Base-by-base conservation (phyloP, 2,888 invertebrate species). In the Agrochola litura region DNA sequence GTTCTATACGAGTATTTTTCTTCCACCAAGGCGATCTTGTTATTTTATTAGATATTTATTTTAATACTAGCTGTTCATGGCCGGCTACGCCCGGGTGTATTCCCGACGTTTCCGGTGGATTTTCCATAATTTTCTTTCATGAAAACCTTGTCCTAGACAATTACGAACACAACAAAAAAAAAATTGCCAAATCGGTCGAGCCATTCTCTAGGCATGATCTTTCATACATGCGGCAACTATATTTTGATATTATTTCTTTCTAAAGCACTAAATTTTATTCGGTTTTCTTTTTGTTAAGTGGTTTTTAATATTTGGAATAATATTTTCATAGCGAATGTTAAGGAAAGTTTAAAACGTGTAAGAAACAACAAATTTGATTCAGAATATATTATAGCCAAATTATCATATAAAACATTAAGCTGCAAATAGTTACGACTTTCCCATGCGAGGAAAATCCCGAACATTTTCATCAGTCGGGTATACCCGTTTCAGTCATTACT, bases 401-500 rank as follows among this genome's bases (percentile, higher is more conserved):
- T 12, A 37, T 14, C 8, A 12, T 37, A 19, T n/a, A 19, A 41
- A 72, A 41, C 22, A 72, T 41, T 41, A 0, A 16, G 1, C 22
- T 37, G 63, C 0, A n/a, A 37, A 22, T 46, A 5, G n/a, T 22
- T 22, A 74, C n/a, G 9, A 16, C 4, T 37, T 9, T 37, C 9
- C 9, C 8, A 25, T 16, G 9, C 25, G 5, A 66, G 10, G n/a
- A 14, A 25, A 37, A 58, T 14, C 14, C 1, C 14, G 19, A 19
- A 25, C 6, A 56, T 70, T 79, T 70, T 71, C 75, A 60, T 61
- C 66, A 83, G 80, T 77, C 41, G 61, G 25, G 75, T 81, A 83
- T 86, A 85, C 61, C 75, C 16, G 3, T 83, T 83, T 85, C 81
- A 85, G 84, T 75, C 46, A 74, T 86, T 77, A 76, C 41, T 70